These are phyloP conservation scores for Delphinus delphis DNA, from an alignment of 2,113 vertebrate genomes.

Conservation along the genomic window DNA sequence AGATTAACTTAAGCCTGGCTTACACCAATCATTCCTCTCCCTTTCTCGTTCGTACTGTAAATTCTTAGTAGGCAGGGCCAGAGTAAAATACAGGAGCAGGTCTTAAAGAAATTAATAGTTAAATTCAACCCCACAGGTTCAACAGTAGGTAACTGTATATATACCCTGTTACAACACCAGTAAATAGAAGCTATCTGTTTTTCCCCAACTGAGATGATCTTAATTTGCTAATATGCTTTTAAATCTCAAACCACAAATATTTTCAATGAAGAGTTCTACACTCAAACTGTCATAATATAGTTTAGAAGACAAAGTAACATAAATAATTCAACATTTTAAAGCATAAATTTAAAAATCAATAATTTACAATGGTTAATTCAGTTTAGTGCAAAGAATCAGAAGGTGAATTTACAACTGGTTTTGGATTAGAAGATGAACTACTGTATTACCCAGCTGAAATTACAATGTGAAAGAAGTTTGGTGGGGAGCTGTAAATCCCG, in stretches of 20 bases:
- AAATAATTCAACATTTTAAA: slow-evolving; percentile 69
- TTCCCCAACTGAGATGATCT: slow-evolving; percentile 5
- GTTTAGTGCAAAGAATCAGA: slow-evolving; percentile 52
- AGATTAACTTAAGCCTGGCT: slow-evolving; percentile 32
- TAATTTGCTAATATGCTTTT: neutral
- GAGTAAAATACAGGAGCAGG: slow-evolving; percentile 10
- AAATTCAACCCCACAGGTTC: neutral
- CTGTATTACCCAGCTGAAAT: neutral
- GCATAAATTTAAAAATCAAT: slow-evolving; percentile 48
- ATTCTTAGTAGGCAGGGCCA: neutral
- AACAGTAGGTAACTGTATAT: neutral
- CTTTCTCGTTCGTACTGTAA: neutral
- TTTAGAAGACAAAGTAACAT: neutral
- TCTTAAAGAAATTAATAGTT: slow-evolving; percentile 38
- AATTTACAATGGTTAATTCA: neutral
- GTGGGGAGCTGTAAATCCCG: neutral
- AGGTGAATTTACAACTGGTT: slow-evolving; percentile 51
- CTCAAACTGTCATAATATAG: neutral
- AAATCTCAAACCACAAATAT: neutral
- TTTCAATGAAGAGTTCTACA: neutral
- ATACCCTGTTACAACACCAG: neutral
- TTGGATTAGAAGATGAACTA: slow-evolving; percentile 38
- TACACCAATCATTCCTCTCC: slow-evolving; percentile 28
- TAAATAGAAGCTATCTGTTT: neutral
- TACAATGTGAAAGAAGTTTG: neutral